phyloP scores from a whole-genome alignment of 2,113 vertebrate genomes.

The Hemichromis elongatus region DNA sequence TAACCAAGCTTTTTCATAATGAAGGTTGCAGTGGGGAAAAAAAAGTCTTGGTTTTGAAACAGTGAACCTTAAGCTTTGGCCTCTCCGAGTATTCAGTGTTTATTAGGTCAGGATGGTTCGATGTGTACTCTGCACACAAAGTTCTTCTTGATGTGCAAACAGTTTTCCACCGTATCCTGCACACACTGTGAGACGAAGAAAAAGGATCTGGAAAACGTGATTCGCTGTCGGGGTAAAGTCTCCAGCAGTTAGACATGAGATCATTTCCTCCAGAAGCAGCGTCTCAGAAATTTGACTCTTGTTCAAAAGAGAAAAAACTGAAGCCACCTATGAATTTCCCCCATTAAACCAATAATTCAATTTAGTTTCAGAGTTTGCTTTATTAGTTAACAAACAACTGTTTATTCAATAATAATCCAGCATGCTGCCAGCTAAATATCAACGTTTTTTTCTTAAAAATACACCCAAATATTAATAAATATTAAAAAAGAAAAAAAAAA shows the following conservation, averaged over 20 bases:
- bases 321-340: neutral
- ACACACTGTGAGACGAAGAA: neutral
- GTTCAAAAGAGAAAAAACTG: slow-evolving; percentile 1
- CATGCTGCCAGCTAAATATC: neutral
- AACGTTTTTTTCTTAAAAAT: neutral
- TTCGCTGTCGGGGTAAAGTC: neutral
- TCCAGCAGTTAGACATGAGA: slow-evolving; percentile 50
- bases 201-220: slow-evolving; percentile 51
- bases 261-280: slow-evolving; percentile 44
- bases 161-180: neutral
- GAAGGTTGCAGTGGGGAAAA: rapidly evolving
- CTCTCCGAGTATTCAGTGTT: neutral
- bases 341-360: neutral
- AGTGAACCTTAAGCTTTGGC: rapidly evolving
- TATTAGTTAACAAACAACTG: neutral
- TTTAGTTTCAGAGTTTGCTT: neutral
- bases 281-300: slow-evolving; percentile 21
- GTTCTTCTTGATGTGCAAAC: neutral
- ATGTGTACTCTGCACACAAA: neutral
- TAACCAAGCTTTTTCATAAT: neutral
- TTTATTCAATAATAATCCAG: neutral
- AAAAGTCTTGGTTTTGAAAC: neutral
- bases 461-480: neutral
- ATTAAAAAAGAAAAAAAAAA: rapidly evolving
- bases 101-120: neutral